Evolutionary conservation across 2,888 invertebrate genomes (phyloP), one percentile per base, ranked within the genome.

Genomic region (Dynastes tityus): DNA sequence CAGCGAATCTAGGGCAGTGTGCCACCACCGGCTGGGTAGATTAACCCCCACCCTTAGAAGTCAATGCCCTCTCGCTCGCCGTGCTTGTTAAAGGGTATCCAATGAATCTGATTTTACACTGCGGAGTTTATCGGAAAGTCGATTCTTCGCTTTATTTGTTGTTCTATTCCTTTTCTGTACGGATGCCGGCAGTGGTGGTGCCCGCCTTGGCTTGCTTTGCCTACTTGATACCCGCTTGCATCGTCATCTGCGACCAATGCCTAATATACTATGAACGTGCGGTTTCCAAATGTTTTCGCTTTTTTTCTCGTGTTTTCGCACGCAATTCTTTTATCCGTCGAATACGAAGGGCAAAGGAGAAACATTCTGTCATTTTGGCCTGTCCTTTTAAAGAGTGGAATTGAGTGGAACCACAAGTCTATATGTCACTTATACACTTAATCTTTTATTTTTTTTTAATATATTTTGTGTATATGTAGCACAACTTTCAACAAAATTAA

Each of bases 1-100:
- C 32, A 37, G 9, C 22, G 79, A 84, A 87, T 86, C 83, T 87
- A 84, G 88, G 87, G 84, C 87, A 88, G 86, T 88, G 86, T 87
- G 87, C 84, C 88, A 84, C 83, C 83, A 45, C 8, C 45, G 45
- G 80, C 83, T 58, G 81, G 82, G 81, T 64, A 80, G 81, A 81
- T 79, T 82, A 81, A 76, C 82, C 83, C 83, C 83, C 82, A 80
- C 83, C 79, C 80, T 70, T 64, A 22, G 81, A 83, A 85, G 86
- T 86, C 86, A 86, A 85, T 83, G 86, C 80, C 85, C 85, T 83
- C 82, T 83, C 82, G 79, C 82, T 79, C 82, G 83, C 82, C 70
- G 77, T 67, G 61, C 79, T 74, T 77, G 73, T 77, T 79, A 74
- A 67, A 64, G 73, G 78, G 76, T 64, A 74, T 74, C 78, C 78